A percentile compares a stretch with the other conserved stretches of the same genome.
Evolutionary conservation across 2,797 vertebrate genomes (phyloP).

Genomic region (Onychomys arenicola): DNA sequence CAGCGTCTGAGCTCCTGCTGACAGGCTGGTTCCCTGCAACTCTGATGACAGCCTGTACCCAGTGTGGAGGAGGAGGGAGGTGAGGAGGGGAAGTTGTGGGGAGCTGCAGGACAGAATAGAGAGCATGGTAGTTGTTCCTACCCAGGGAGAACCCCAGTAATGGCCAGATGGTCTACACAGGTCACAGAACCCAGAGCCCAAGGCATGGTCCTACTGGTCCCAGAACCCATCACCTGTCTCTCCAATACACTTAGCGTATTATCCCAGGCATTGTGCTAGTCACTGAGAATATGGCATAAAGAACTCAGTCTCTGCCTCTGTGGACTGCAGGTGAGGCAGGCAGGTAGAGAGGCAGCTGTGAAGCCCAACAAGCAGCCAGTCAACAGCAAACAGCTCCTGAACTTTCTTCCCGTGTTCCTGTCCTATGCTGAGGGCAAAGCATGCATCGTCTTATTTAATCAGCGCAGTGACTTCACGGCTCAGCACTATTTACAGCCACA

Average conservation of each 20-base stretch:
- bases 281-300: not conserved
- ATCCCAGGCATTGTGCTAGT: not conserved
- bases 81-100: not conserved
- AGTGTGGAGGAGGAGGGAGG: not conserved
- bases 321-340: not conserved
- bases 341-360: not conserved
- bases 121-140: not conserved
- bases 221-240: not conserved
- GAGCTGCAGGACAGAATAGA: not conserved
- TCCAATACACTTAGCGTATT: not conserved
- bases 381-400: not conserved
- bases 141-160: not conserved
- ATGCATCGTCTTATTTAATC: not conserved
- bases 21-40: conserved; percentile 56
- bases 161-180: not conserved
- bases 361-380: not conserved
- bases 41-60: conserved; percentile 69
- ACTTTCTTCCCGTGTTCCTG: not conserved
- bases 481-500: not conserved
- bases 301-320: not conserved
- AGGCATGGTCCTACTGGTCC: fast-evolving
- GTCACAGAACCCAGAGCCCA: not conserved
- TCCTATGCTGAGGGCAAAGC: not conserved
- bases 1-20: conserved; percentile 41
- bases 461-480: not conserved